These are phyloP conservation scores for Bombus waltoni DNA, from an alignment of 1,140 invertebrate genomes.

Conservation along the genomic window DNA sequence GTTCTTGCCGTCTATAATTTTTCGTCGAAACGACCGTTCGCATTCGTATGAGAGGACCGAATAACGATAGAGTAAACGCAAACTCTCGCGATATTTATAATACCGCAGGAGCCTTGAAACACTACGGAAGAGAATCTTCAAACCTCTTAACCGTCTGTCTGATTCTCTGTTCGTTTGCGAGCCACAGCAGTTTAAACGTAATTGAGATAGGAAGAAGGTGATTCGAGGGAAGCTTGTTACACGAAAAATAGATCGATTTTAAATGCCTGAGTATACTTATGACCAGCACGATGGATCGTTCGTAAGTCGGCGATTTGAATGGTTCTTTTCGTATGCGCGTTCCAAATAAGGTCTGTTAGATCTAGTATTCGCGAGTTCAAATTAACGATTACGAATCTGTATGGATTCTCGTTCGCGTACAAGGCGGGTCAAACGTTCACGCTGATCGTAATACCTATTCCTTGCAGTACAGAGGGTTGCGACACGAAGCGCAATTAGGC, in stretches of 20 bases:
- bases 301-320: not conserved
- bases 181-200: not conserved
- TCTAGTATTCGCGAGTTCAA: not conserved
- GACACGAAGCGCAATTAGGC: constrained; percentile 18
- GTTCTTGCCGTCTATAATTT: too few relatives aligned
- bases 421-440: not conserved
- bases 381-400: not conserved
- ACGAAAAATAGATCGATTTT: not conserved
- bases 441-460: constrained; percentile 1
- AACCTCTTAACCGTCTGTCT: not conserved
- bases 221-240: not conserved
- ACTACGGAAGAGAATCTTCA: not conserved
- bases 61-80: not conserved
- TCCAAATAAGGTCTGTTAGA: not conserved
- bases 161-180: not conserved
- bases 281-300: not conserved
- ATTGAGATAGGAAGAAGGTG: not conserved
- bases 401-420: too few relatives aligned
- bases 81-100: not conserved
- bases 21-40: not conserved
- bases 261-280: not conserved
- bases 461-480: constrained; percentile 4
- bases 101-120: not conserved
- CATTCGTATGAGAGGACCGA: not conserved
- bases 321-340: not conserved